phyloP scores from a whole-genome alignment of 2,888 invertebrate species.

The Callinectes sapidus region DNA sequence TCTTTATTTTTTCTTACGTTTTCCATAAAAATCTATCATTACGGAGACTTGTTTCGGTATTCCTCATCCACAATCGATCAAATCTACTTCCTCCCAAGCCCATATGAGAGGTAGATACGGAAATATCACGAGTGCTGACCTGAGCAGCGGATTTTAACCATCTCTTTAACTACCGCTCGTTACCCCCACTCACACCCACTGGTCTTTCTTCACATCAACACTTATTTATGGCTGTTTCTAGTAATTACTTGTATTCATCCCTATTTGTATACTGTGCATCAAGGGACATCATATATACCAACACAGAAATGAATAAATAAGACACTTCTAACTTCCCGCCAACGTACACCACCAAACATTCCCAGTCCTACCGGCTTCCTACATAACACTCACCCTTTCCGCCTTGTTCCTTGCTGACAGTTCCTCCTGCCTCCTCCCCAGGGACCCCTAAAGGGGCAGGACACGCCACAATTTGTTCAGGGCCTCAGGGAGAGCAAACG shows the following conservation, averaged over 20 bases:
- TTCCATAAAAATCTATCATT: not conserved
- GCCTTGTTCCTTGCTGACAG: not conserved
- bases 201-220: not conserved
- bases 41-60: not conserved
- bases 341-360: not conserved
- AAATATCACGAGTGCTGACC: not conserved
- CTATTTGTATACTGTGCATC: not conserved
- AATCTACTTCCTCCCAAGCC: not conserved
- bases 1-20: not conserved
- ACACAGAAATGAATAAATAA: not conserved
- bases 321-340: not conserved
- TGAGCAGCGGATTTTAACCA: not conserved
- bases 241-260: not conserved
- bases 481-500: not conserved
- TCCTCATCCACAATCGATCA: not conserved
- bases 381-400: not conserved
- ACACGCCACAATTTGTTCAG: not conserved
- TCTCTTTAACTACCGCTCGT: not conserved
- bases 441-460: not conserved
- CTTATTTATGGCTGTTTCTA: not conserved
- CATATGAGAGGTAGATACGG: not conserved
- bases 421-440: not conserved
- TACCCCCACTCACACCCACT: not conserved
- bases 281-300: not conserved
- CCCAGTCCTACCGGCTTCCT: not conserved